Evolutionary conservation across 1,140 invertebrate genomes (phyloP).

Genomic region (Conus ventricosus): DNA sequence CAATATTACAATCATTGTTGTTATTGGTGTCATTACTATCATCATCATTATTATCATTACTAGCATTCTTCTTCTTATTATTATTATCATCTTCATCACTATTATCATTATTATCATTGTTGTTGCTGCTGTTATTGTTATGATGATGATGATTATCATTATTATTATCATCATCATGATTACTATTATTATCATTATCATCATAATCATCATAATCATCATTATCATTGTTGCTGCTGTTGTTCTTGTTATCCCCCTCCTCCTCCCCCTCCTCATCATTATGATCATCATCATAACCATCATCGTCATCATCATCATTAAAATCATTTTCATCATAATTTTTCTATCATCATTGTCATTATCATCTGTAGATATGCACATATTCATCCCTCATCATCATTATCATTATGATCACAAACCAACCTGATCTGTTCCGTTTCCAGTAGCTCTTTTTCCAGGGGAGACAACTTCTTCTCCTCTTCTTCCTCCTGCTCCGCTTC

Average conservation of each 20-base stretch:
- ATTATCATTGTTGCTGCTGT: not conserved
- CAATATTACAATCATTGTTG: not conserved
- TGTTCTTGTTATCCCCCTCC: not conserved
- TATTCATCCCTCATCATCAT: not conserved
- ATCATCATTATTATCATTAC: not conserved
- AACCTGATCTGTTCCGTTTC: conserved; percentile 67
- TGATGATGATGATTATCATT: not conserved
- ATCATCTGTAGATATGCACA: too few relatives aligned
- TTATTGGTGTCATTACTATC: not conserved
- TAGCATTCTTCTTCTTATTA: not conserved
- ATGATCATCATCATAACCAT: not conserved
- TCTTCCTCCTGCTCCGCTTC: conserved; percentile 26
- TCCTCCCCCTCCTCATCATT: too few relatives aligned
- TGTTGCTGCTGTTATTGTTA: not conserved
- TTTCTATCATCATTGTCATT: too few relatives aligned
- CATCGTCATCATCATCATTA: not conserved
- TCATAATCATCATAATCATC: conserved; percentile 13
- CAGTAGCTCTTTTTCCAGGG: conserved; percentile 63
- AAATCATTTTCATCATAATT: not conserved
- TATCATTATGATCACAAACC: not conserved
- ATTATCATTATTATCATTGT: not conserved
- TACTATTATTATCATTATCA: conserved; percentile 14
- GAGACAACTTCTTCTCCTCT: conserved; percentile 51
- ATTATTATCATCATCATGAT: conserved; percentile 4
- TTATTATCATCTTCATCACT: not conserved